Conservation (phyloP, 2,888 invertebrate species). For the Zaprionus bogoriensis region DNA sequence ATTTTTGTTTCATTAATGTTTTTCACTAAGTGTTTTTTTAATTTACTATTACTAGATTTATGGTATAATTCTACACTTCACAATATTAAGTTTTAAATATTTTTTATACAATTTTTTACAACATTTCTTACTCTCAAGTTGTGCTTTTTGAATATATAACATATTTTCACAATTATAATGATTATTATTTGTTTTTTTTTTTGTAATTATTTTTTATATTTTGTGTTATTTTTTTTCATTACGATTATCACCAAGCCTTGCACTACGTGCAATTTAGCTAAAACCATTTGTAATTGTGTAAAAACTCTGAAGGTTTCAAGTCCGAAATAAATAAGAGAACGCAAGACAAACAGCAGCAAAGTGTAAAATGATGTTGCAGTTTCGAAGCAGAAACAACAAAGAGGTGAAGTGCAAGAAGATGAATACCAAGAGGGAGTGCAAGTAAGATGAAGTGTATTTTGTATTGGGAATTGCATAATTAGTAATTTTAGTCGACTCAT, state of each 20-base stretch:
- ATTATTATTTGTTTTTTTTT: too few species aligned
- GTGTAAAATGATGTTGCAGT: conserved; percentile 54
- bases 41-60: too few species aligned
- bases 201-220: not conserved
- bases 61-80: too few species aligned
- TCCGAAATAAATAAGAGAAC: conserved; percentile 20
- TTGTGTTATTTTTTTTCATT: not conserved
- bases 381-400: conserved; percentile 22
- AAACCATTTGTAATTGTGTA: conserved; percentile 38
- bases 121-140: too few species aligned
- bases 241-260: not conserved
- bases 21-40: too few species aligned
- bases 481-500: conserved; percentile 50
- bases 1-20: too few species aligned
- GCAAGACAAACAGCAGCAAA: conserved; percentile 10
- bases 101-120: too few species aligned
- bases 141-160: too few species aligned
- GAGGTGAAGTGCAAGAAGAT: conserved; percentile 7
- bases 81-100: too few species aligned
- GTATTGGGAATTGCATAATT: conserved; percentile 45
- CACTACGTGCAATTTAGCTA: too few species aligned
- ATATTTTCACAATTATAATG: too few species aligned
- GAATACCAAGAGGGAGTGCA: not conserved
- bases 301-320: conserved; percentile 45
- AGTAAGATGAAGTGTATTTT: conserved; percentile 16